Percentiles rank a stretch among this genome's conserved stretches.
Conservation (phyloP, 2,113 vertebrate genomes). For the Xenopus tropicalis region UCB_Xtro_10.0 CM004445.2:14890001-14890500, state of each 20-base stretch:
- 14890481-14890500: too few relatives aligned
- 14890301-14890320: neutral
- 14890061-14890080: conserved; percentile 36
- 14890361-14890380: too few relatives aligned
- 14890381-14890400: too few relatives aligned
- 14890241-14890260: conserved; percentile 37
- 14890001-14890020: conserved; percentile 10
- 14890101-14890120: conserved; percentile 36
- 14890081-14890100: conserved; percentile 38
- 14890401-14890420: too few relatives aligned
- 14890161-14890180: conserved; percentile 1
- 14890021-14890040: conserved; percentile 36
- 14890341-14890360: neutral
- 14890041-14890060: conserved; percentile 34
- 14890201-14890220: conserved; percentile 25
- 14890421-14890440: too few relatives aligned
- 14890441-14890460: too few relatives aligned
- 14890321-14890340: neutral
- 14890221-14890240: conserved; percentile 21
- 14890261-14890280: conserved; percentile 25
- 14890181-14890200: conserved; percentile 25
- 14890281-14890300: conserved; percentile 24
- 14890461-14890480: too few relatives aligned
- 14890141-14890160: conserved; percentile 6
- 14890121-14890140: conserved; percentile 36